Base-by-base conservation (phyloP, 2,113 vertebrate genomes). In the Cyprinus carpio region DNA sequence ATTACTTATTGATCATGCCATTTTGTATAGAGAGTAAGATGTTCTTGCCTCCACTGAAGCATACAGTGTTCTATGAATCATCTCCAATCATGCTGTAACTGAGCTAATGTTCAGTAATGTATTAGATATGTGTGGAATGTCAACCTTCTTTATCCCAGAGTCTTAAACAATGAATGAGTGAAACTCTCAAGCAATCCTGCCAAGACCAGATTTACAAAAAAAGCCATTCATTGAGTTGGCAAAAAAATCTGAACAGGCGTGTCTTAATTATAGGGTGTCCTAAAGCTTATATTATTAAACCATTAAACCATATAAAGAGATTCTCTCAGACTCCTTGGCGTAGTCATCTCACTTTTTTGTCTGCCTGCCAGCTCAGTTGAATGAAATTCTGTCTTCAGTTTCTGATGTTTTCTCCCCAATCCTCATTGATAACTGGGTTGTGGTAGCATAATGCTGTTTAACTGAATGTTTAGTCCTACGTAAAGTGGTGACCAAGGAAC, bases 61-160 rank as follows among this genome's bases (percentile, higher is more conserved):
- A 75, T 6, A 12, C 46, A 2, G 12, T 75, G 71, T 11, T 46
- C 72, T 40, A 10, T 15, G 37, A 29, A 34, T 67, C 20, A 74
- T 37, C 29, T 74, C 34, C 12, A 72, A 43, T 72, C 40, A 75
- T 75, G 72, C 72, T 75, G 40, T 31, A 31, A 37, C 4, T 58
- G 81, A 72, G 43, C n/a, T 37, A 31, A 51, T 69, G 79, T 34
- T 16, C 11, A 67, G 62, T 81, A 69, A 83, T 83, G 81, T 40
- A 40, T 72, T 40, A 20, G 25, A 25, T 83, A 83, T 83, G 67
- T 74, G 29, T 37, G 81, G 81, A 83, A 83, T 83, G 67, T 56
- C 20, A 72, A 82, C 49, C 11, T 51, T 72, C 67, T 83, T 56
- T 58, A 83, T 74, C 67, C 81, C 49, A 40, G 25, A 67, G 49